Evolutionary conservation across 2,113 vertebrate species (phyloP).

Genomic region (Paradoxurus hermaphroditus): DNA sequence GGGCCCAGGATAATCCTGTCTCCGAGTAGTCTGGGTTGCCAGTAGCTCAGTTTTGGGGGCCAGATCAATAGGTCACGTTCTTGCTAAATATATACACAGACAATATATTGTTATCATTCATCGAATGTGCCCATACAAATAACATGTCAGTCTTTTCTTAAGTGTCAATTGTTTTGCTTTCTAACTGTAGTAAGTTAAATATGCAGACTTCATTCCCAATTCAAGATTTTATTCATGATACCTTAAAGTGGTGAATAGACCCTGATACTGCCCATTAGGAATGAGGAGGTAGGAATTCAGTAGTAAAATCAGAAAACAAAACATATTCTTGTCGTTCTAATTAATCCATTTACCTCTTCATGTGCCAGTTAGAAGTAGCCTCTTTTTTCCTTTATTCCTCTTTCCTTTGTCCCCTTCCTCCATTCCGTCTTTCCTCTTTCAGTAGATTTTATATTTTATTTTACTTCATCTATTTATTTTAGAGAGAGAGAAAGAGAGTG

Average conservation of each 20-base stretch:
- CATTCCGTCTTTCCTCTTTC: too few species aligned
- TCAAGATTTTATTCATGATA: not conserved
- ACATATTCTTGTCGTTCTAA: not conserved
- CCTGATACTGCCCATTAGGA: not conserved
- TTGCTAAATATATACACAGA: not conserved
- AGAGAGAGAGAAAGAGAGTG: too few species aligned
- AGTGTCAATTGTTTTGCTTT: not conserved
- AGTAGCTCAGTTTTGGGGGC: not conserved
- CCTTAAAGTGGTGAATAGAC: not conserved
- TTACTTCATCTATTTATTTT: too few species aligned
- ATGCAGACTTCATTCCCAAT: not conserved
- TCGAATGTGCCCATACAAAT: not conserved
- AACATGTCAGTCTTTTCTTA: not conserved
- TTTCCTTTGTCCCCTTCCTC: too few species aligned
- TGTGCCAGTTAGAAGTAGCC: not conserved
- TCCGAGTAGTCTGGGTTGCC: not conserved
- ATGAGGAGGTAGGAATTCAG: not conserved
- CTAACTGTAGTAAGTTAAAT: not conserved
- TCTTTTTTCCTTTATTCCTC: not conserved
- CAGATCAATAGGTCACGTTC: not conserved
- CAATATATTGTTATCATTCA: not conserved
- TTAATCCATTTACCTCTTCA: not conserved
- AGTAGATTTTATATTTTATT: not conserved
- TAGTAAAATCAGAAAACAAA: not conserved
- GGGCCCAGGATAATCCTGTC: not conserved